Evolutionary conservation across 2,888 invertebrate genomes (phyloP), one percentile per base, ranked within the genome.

Genomic region (Colostygia pectinataria): DNA sequence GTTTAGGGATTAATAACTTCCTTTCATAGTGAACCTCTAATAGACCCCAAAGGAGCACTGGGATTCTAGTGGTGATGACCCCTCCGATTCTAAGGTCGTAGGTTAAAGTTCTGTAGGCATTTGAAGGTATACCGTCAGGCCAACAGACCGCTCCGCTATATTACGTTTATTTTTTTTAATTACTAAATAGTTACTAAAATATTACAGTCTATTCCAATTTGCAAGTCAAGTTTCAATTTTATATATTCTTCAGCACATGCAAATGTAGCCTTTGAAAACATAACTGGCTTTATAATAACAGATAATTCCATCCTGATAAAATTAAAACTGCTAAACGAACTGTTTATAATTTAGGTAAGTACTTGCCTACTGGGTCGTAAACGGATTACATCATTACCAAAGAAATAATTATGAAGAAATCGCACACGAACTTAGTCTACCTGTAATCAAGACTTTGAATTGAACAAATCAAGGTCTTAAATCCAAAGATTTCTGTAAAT

Each of bases 321-420:
- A 33, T 39, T 33, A 28, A 27, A 33, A 23, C 5, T 24, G 8
- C 7, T 20, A 33, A 38, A 33, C 13, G 34, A 49, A 49, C 39
- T 38, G 33, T 39, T 49, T 34, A 29, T 36, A 14, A 40, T 13
- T 14, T 24, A 34, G 6, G 18, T 10, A 33, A 0, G 20, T 33
- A 45, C 18, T 18, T 3, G 2, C 18, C 4, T 3, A 18, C 18
- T 18, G 4, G 18, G 18, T 18, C 31, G 36, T 40, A 40, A 50
- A 25, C 40, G 40, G 44, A 51, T 51, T 45, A 23, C 45, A 45
- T 45, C 36, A 31, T 40, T 50, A 44, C 15, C 24, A 47, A 28
- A 36, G 27, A 37, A 32, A 23, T 38, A 45, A 37, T 45, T 51
- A 41, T 20, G 28, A 46, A 52, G 51, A 52, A 46, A 52, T 46